Evolutionary conservation across 2,888 invertebrate genomes (phyloP), one percentile per base, ranked within the genome.

Genomic region (Chironomus riparius): DNA sequence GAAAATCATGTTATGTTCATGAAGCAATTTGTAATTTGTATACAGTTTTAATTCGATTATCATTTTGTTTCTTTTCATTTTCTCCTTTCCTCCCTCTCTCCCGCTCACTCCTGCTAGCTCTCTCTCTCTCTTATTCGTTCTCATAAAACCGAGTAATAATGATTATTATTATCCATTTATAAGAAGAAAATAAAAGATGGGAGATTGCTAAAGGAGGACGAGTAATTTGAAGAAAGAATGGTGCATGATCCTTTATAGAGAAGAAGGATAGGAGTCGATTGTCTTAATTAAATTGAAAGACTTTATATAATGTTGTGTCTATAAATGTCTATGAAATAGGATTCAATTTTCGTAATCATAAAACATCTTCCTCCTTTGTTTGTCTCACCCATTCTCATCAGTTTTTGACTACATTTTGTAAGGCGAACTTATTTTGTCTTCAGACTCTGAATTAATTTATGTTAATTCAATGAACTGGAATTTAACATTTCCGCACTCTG

Each of bases 21-120:
- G 56, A 56, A 71, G 24, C 71, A 71, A 56, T 56, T 70, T 71
- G 71, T 71, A 65, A 65, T 65, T 65, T 65, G 24, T 71, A 71
- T 68, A 68, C 56, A 71, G 71, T 71, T 71, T 71, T 71, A 71
- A 71, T 71, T 71, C 71, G 71, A 71, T 71, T 71, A 70, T 70
- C 21, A 28, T 38, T 15, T 24, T 22, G 70, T 22, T 70, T 48
- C 48, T 56, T 56, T 18, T 56, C 56, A 15, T 56, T 56, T 56
- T 50, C n/a, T 56, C 15, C 28, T 28, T 6, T 5, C 10, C 38
- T 38, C 38, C 38, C 38, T 38, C 38, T 38, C 28, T 5, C 28
- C 5, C 6, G 3, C 28, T 5, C 1, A 1, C 68, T 68, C 68
- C 0, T 28, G n/a, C n/a, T n/a, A n/a, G n/a, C n/a, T n/a, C n/a